phyloP scores from a whole-genome alignment of 1,140 invertebrate genomes.

The Neodiprion pinetum region DNA sequence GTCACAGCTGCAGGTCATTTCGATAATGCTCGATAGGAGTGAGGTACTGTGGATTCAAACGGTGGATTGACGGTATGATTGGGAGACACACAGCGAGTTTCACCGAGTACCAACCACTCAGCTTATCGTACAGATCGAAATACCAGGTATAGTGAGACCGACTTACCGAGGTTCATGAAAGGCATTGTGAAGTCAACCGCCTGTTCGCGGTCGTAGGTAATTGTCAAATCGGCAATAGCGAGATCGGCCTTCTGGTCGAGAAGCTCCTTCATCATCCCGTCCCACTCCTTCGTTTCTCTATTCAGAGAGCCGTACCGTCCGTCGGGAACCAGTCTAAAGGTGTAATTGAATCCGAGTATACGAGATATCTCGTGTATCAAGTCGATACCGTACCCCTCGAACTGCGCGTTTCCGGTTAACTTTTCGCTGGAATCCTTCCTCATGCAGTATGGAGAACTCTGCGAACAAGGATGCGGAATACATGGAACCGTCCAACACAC shows the following conservation, averaged over 20 bases:
- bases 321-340: slow-evolving; percentile 81
- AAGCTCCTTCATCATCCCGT: slow-evolving; percentile 93
- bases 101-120: no score
- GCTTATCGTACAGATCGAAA: background rate
- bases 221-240: slow-evolving; percentile 92
- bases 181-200: slow-evolving; percentile 96
- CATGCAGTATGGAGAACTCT: slow-evolving; percentile 95
- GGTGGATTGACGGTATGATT: no score
- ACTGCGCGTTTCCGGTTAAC: slow-evolving; percentile 84
- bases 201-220: slow-evolving; percentile 88
- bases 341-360: slow-evolving; percentile 90
- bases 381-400: slow-evolving; percentile 88
- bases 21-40: no score
- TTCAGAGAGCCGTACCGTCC: slow-evolving; percentile 82
- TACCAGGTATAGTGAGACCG: background rate
- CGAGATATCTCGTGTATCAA: slow-evolving; percentile 87
- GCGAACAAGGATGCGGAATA: slow-evolving; percentile 32
- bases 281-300: slow-evolving; percentile 85
- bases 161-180: slow-evolving; percentile 88
- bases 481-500: no score
- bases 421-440: slow-evolving; percentile 81
- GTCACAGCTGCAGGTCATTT: background rate
- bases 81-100: no score
- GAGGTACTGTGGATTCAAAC: no score
- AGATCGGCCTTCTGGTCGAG: slow-evolving; percentile 90